Conservation (phyloP, 2,888 invertebrate genomes). For the Chrysomela aeneicollis region DNA sequence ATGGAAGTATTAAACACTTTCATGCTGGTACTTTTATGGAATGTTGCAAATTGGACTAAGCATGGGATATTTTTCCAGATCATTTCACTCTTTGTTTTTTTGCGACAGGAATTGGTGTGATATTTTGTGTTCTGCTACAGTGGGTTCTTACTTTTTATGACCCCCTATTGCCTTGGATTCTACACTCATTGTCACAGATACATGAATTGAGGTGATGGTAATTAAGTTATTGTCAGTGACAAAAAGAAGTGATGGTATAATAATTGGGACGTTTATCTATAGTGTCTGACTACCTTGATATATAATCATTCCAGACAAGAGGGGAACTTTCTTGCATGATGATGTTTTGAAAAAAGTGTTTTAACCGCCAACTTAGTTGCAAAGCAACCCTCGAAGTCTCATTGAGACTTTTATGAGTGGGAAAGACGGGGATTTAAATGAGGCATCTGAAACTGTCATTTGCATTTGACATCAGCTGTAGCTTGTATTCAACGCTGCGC, state of each 20-base stretch:
- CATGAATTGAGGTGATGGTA: slow-evolving; percentile 4
- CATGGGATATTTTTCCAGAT: not conserved
- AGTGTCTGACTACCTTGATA: no score
- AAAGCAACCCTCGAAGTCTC: no score
- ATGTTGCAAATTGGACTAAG: slow-evolving; percentile 23
- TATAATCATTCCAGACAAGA: no score
- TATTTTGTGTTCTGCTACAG: slow-evolving; percentile 16
- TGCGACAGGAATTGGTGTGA: slow-evolving; percentile 1
- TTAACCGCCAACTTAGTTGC: no score
- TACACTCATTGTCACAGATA: slow-evolving; percentile 9
- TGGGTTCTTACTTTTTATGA: slow-evolving; percentile 11
- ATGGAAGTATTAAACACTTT: slow-evolving; percentile 20
- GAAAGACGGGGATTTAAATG: no score
- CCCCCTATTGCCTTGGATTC: slow-evolving; percentile 18
- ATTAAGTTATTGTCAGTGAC: slow-evolving; percentile 7
- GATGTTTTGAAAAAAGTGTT: no score
- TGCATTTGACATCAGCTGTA: no score
- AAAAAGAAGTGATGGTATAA: not conserved
- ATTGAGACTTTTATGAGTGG: no score
- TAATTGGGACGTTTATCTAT: not conserved
- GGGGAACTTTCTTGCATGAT: no score
- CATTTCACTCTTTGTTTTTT: slow-evolving; percentile 9
- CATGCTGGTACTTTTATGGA: slow-evolving; percentile 28
- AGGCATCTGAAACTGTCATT: no score
- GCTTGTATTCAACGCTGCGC: no score